Evolutionary conservation across 2,888 invertebrate genomes (phyloP).

Genomic region (Spilosoma lubricipeda): DNA sequence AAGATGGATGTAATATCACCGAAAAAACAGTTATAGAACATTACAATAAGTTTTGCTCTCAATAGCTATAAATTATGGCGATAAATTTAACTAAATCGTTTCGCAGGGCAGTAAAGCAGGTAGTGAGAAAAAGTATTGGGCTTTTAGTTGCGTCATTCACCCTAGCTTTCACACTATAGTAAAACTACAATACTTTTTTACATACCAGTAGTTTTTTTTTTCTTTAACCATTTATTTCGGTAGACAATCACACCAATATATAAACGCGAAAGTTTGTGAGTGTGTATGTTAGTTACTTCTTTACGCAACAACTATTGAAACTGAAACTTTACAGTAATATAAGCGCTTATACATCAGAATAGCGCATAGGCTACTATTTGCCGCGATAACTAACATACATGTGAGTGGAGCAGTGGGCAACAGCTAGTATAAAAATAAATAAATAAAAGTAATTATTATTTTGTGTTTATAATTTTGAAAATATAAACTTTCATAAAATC

Average conservation of each 20-base stretch:
- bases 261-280: too few species aligned
- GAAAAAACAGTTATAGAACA: not conserved
- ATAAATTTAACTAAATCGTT: conserved; percentile 39
- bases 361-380: too few species aligned
- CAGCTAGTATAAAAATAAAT: too few species aligned
- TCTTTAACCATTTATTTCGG: not conserved
- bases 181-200: not conserved
- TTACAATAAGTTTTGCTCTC: conserved; percentile 18
- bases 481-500: too few species aligned
- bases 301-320: too few species aligned
- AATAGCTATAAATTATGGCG: conserved; percentile 41
- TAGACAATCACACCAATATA: not conserved
- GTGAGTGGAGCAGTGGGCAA: too few species aligned
- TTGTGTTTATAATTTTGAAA: too few species aligned
- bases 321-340: too few species aligned
- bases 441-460: too few species aligned
- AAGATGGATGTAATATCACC: not conserved
- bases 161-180: not conserved
- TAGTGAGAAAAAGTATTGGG: conserved; percentile 2
- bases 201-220: not conserved
- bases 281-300: too few species aligned
- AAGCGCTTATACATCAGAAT: too few species aligned
- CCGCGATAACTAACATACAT: too few species aligned
- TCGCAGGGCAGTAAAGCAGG: conserved; percentile 22
- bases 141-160: not conserved